Conservation (phyloP, 2,797 vertebrate species). For the Lutjanus argentimaculatus region DNA sequence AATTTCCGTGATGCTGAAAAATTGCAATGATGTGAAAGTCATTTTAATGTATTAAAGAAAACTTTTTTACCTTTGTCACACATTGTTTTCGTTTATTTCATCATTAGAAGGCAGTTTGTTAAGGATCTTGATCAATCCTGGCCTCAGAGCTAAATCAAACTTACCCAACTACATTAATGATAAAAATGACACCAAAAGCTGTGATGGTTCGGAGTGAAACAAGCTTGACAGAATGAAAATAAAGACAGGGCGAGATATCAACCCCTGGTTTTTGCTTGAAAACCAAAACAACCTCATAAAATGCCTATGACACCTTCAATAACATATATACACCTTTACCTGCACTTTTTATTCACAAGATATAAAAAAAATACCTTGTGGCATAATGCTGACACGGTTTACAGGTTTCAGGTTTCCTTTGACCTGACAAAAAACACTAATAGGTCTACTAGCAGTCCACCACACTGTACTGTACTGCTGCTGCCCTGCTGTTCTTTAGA, state of each 20-base stretch:
- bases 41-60: slow-evolving; percentile 31
- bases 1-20: neutral
- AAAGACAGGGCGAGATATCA: neutral
- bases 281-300: neutral
- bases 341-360: neutral
- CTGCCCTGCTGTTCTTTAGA: slow-evolving; percentile 24
- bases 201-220: neutral
- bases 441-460: neutral
- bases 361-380: too few relatives aligned
- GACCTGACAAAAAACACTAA: neutral
- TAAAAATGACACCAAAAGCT: neutral
- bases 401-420: neutral
- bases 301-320: neutral
- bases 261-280: neutral
- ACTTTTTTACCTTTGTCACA: neutral
- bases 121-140: neutral
- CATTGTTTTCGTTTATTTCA: neutral
- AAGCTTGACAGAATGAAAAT: neutral
- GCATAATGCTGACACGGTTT: neutral
- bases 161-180: neutral
- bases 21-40: slow-evolving; percentile 14
- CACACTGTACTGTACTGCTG: neutral
- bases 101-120: neutral
- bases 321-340: neutral
- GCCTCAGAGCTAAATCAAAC: neutral